phyloP scores from a whole-genome alignment of 2,797 vertebrate genomes.

The Neosalanx taihuensis region DNA sequence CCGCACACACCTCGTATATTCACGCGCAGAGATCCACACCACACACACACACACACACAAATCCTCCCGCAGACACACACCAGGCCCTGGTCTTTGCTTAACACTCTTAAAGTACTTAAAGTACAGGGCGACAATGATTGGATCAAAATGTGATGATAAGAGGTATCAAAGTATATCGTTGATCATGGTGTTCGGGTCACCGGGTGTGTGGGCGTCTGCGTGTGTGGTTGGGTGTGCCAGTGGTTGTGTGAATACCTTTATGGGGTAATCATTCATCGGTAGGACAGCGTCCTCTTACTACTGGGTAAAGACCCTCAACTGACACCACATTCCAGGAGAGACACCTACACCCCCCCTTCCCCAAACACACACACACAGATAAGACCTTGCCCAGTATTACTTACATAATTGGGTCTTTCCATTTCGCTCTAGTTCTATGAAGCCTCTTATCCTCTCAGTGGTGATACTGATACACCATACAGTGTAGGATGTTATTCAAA shows the following conservation, averaged over 20 bases:
- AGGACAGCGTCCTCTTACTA: constrained; percentile 62
- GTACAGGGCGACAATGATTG: neutral
- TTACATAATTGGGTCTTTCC: no score
- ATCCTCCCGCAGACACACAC: constrained; percentile 29
- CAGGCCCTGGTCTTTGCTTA: no score
- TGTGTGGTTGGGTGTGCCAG: constrained; percentile 50
- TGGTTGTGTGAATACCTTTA: constrained; percentile 57
- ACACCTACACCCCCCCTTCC: neutral
- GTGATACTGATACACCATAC: no score
- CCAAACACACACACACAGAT: neutral
- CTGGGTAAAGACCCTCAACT: constrained; percentile 44
- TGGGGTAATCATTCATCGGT: constrained; percentile 65
- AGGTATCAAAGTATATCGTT: no score
- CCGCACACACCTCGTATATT: constrained; percentile 56
- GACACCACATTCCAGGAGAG: constrained; percentile 41
- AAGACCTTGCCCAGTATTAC: neutral
- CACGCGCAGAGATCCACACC: constrained; percentile 31
- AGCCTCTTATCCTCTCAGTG: no score
- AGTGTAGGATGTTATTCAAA: no score
- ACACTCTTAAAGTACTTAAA: neutral
- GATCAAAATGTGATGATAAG: no score
- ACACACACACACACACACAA: constrained; percentile 14
- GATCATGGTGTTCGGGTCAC: neutral
- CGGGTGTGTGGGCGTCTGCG: constrained; percentile 24
- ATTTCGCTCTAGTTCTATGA: no score